phyloP scores from a whole-genome alignment of 2,113 vertebrate genomes.

The Siphamia tubifer region DNA sequence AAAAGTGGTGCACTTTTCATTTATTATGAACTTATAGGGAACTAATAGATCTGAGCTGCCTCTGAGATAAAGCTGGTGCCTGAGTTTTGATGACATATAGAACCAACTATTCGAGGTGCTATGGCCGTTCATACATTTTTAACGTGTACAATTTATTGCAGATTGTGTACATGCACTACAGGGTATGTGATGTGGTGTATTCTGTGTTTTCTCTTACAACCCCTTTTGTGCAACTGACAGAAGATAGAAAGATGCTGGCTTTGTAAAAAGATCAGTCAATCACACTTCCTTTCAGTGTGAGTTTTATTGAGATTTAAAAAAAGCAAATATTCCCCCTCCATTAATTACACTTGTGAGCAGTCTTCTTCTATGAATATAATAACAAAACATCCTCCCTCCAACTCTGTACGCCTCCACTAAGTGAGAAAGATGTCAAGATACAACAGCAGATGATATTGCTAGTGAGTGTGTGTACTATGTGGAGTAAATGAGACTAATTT shows the following conservation, averaged over 20 bases:
- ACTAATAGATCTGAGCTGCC: constrained; percentile 24
- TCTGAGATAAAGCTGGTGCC: constrained; percentile 8
- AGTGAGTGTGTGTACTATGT: constrained; percentile 11
- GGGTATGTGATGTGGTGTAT: no score
- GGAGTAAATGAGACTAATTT: constrained; percentile 47
- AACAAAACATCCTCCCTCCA: constrained; percentile 10
- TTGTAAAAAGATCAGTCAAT: background rate
- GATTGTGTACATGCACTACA: no score
- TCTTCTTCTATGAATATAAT: constrained; percentile 24
- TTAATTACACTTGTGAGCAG: constrained; percentile 27
- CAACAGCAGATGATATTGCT: constrained; percentile 10
- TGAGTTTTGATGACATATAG: constrained; percentile 33
- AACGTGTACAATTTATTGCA: background rate
- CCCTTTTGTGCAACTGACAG: no score
- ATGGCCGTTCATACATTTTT: background rate
- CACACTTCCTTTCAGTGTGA: background rate
- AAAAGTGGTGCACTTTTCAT: background rate
- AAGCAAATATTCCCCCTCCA: background rate
- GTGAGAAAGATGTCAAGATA: constrained; percentile 31
- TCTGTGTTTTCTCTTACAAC: no score
- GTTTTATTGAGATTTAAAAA: background rate
- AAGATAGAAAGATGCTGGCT: background rate
- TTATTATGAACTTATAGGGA: constrained; percentile 24
- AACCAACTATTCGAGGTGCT: background rate
- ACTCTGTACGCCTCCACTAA: constrained; percentile 3